Evolutionary conservation across 2,888 invertebrate genomes (phyloP).

Genomic region (Agonopterix alstromeriana): DNA sequence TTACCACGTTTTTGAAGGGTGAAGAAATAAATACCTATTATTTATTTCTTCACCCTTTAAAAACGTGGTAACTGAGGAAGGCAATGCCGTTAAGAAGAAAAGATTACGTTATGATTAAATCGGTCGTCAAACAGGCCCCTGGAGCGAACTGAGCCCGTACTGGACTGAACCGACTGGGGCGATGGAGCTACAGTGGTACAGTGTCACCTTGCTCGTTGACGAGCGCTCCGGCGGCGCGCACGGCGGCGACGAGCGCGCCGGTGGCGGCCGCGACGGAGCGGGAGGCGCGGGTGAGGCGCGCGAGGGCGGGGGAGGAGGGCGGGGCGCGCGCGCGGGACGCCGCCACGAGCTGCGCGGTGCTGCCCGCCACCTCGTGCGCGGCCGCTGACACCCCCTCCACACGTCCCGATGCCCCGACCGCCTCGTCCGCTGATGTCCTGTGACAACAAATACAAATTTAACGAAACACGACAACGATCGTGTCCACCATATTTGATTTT

Average conservation of each 20-base stretch:
- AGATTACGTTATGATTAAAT: too few species aligned
- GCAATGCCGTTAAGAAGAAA: too few species aligned
- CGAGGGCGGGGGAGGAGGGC: conserved; percentile 85
- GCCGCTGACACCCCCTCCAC: conserved; percentile 96
- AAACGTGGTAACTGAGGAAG: too few species aligned
- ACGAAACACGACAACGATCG: too few species aligned
- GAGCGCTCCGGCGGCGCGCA: conserved; percentile 91
- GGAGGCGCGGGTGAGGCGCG: conserved; percentile 90
- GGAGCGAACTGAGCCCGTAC: too few species aligned
- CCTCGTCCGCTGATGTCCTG: conserved; percentile 94
- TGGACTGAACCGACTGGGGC: too few species aligned
- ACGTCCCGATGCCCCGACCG: conserved; percentile 89
- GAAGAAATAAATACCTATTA: too few species aligned
- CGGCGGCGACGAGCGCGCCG: conserved; percentile 94
- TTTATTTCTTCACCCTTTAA: too few species aligned
- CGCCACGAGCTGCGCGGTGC: conserved; percentile 98
- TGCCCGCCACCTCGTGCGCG: conserved; percentile 95
- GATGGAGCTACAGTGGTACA: too few species aligned
- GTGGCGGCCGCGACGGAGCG: conserved; percentile 93
- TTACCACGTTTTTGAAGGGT: too few species aligned
- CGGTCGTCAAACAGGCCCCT: too few species aligned
- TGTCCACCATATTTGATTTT: too few species aligned
- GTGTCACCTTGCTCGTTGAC: conserved; percentile 86
- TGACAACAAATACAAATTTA: background rate
- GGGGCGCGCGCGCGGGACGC: conserved; percentile 97